phyloP scores from a whole-genome alignment of 2,888 invertebrate genomes.

The Carterocephalus palaemon region DNA sequence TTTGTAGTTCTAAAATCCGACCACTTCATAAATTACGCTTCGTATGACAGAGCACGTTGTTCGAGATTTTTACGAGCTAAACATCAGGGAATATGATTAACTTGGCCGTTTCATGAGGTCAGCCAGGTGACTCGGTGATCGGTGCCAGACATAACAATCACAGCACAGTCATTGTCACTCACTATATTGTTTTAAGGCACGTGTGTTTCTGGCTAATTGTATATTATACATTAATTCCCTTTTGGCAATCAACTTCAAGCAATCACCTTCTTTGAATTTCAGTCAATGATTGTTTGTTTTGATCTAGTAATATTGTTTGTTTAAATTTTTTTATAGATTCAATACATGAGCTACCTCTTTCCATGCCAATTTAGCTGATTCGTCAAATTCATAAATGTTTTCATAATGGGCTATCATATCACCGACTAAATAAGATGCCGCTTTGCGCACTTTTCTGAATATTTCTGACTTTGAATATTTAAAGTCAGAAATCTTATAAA shows the following conservation, averaged over 20 bases:
- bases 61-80: constrained; percentile 48
- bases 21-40: constrained; percentile 67
- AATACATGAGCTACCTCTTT: too few relatives aligned
- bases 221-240: constrained; percentile 15
- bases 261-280: constrained; percentile 5
- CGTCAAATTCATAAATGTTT: too few relatives aligned
- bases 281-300: constrained; percentile 12
- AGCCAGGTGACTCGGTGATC: constrained; percentile 37
- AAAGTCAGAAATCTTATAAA: too few relatives aligned
- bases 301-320: constrained; percentile 7
- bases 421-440: too few relatives aligned
- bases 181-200: constrained; percentile 20
- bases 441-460: too few relatives aligned
- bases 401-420: too few relatives aligned
- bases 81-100: constrained; percentile 38
- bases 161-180: constrained; percentile 5
- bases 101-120: constrained; percentile 39
- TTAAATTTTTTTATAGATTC: too few relatives aligned
- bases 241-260: constrained; percentile 16
- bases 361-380: too few relatives aligned
- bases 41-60: constrained; percentile 71
- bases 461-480: too few relatives aligned
- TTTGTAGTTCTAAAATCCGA: constrained; percentile 44
- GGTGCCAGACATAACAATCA: constrained; percentile 20
- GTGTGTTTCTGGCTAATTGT: constrained; percentile 21